phyloP scores from a whole-genome alignment of 1,140 invertebrate species.

The Camponotus vicinus region DNA sequence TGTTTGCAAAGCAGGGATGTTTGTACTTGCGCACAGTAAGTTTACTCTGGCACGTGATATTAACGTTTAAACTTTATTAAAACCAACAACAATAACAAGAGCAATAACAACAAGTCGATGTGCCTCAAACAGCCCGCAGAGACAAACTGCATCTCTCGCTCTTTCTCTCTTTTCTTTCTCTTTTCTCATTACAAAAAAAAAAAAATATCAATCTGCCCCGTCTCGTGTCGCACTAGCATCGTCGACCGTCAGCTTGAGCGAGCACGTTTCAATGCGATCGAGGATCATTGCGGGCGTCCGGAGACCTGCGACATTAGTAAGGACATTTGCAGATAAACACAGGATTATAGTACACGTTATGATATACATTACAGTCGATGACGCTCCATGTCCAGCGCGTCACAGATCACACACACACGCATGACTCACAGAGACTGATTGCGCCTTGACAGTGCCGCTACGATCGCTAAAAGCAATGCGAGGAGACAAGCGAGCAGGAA shows the following conservation, averaged over 20 bases:
- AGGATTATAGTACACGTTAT: conserved; percentile 12
- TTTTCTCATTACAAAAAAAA: conserved; percentile 52
- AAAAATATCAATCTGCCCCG: conserved; percentile 51
- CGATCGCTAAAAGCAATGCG: conserved; percentile 73
- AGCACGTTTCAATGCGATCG: conserved; percentile 47
- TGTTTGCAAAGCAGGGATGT: background rate
- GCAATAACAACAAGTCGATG: conserved; percentile 71
- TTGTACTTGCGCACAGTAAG: background rate
- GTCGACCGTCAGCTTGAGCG: conserved; percentile 59
- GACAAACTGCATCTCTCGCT: conserved; percentile 46
- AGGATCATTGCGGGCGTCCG: conserved; percentile 63
- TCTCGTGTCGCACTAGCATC: conserved; percentile 58
- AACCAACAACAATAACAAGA: conserved; percentile 76
- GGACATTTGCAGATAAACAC: conserved; percentile 63
- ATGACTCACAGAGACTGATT: too few relatives aligned
- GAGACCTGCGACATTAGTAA: conserved; percentile 75
- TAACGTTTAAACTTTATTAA: conserved; percentile 77
- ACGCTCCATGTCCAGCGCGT: background rate
- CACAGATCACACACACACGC: too few relatives aligned
- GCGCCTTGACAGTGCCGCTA: conserved; percentile 59
- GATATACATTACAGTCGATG: conserved; percentile 21
- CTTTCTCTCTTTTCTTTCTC: background rate
- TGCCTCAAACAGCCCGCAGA: conserved; percentile 61
- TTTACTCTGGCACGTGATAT: conserved; percentile 17
- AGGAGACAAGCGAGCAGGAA: conserved; percentile 74